Evolutionary conservation across 1,140 invertebrate genomes (phyloP).

Genomic region (Pogonomyrmex barbatus): DNA sequence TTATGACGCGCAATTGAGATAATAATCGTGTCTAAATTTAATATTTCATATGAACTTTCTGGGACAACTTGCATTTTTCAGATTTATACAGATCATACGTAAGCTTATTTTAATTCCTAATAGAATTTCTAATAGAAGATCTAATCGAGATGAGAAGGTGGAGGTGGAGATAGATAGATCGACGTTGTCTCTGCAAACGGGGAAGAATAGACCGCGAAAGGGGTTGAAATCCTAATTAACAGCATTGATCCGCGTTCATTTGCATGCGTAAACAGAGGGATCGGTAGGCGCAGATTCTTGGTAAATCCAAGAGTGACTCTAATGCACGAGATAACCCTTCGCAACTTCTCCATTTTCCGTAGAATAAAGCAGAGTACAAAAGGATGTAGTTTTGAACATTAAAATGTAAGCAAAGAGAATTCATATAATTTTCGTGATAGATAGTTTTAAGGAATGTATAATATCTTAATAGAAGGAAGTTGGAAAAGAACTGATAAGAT

Average conservation of each 20-base stretch:
- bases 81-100: neutral
- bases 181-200: slow-evolving; percentile 62
- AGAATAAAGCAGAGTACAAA: slow-evolving; percentile 4
- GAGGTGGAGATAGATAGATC: slow-evolving; percentile 36
- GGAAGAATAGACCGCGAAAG: slow-evolving; percentile 60
- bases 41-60: slow-evolving; percentile 9
- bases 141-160: slow-evolving; percentile 47
- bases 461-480: too few species aligned
- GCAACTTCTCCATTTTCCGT: neutral
- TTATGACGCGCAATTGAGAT: neutral
- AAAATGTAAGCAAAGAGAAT: neutral
- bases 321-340: slow-evolving; percentile 17
- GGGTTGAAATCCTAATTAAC: slow-evolving; percentile 81
- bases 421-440: neutral
- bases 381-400: neutral
- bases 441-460: too few species aligned
- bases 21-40: neutral
- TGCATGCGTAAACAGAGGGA: slow-evolving; percentile 82
- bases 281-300: slow-evolving; percentile 77
- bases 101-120: slow-evolving; percentile 16
- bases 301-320: slow-evolving; percentile 69
- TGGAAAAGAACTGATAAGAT: too few species aligned
- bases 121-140: slow-evolving; percentile 47
- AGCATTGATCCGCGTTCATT: slow-evolving; percentile 80
- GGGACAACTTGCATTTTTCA: neutral